A percentile compares a stretch with the other conserved stretches of the same genome.
phyloP scores from a whole-genome alignment of 2,797 vertebrate species.

The Helarctos malayanus region DNA sequence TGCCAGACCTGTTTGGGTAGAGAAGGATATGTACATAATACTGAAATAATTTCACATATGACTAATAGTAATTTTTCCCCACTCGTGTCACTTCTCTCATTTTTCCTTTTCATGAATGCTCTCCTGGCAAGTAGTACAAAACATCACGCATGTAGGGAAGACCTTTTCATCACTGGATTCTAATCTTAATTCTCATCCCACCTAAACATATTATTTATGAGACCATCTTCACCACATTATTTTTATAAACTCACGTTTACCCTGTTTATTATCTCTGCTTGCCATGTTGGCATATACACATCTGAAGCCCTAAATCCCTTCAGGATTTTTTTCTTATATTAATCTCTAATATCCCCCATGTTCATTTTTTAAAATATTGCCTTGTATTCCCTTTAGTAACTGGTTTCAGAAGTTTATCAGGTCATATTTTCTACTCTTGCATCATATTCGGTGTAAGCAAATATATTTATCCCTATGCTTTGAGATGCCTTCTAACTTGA shows the following conservation, averaged over 20 bases:
- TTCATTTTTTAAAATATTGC: background rate
- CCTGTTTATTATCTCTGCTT: background rate
- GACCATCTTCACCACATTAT: background rate
- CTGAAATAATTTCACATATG: background rate
- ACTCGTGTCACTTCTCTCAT: background rate
- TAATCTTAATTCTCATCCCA: background rate
- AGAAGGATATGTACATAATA: background rate
- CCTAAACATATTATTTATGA: background rate
- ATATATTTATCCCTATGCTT: background rate
- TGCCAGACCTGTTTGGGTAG: background rate
- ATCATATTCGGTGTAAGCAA: background rate
- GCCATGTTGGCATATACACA: background rate
- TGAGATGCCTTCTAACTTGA: background rate
- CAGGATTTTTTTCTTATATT: background rate
- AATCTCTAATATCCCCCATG: background rate
- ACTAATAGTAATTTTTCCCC: background rate
- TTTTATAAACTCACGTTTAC: background rate
- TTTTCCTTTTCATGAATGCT: background rate
- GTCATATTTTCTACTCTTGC: background rate
- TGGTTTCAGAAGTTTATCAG: background rate
- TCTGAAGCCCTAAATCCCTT: background rate
- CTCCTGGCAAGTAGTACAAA: background rate
- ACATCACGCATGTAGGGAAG: background rate
- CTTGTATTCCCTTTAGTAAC: background rate
- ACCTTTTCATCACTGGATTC: background rate